phyloP scores from a whole-genome alignment of 2,888 invertebrate genomes.

The Trissoscelio sp. region DNA sequence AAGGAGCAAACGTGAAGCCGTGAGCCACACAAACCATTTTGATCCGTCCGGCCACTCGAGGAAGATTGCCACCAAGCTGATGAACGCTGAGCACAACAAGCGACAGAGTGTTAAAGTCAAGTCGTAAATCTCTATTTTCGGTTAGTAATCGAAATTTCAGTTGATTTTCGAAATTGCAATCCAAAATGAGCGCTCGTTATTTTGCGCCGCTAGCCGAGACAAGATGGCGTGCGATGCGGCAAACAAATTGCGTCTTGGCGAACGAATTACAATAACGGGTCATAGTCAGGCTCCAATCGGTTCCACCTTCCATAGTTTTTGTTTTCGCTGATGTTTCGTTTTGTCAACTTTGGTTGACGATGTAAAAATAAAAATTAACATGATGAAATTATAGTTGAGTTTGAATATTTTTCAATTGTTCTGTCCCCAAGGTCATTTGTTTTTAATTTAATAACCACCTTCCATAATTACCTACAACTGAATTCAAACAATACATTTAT shows the following conservation, averaged over 20 bases:
- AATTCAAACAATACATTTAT: too few relatives aligned
- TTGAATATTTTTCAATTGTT: too few relatives aligned
- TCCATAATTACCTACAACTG: too few relatives aligned
- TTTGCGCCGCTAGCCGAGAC: slow-evolving; percentile 32
- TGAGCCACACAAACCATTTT: slow-evolving; percentile 94
- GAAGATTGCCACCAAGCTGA: slow-evolving; percentile 93
- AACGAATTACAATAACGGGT: slow-evolving; percentile 30
- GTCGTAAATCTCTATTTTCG: slow-evolving; percentile 70
- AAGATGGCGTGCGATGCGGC: slow-evolving; percentile 61
- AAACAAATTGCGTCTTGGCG: slow-evolving; percentile 60
- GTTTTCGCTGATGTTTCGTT: not conserved
- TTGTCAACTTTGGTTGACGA: too few relatives aligned
- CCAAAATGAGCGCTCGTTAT: not conserved
- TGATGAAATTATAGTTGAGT: too few relatives aligned
- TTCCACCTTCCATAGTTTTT: not conserved
- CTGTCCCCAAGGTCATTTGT: too few relatives aligned
- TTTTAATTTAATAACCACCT: too few relatives aligned
- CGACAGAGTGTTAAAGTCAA: slow-evolving; percentile 84
- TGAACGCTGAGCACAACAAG: slow-evolving; percentile 93
- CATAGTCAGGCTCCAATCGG: slow-evolving; percentile 13
- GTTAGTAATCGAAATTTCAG: not conserved
- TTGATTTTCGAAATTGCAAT: not conserved
- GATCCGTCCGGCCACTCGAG: slow-evolving; percentile 97
- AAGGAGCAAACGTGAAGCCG: slow-evolving; percentile 94
- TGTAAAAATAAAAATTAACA: too few relatives aligned